phyloP scores from a whole-genome alignment of 2,113 vertebrate species.

The Sialia sialis region DNA sequence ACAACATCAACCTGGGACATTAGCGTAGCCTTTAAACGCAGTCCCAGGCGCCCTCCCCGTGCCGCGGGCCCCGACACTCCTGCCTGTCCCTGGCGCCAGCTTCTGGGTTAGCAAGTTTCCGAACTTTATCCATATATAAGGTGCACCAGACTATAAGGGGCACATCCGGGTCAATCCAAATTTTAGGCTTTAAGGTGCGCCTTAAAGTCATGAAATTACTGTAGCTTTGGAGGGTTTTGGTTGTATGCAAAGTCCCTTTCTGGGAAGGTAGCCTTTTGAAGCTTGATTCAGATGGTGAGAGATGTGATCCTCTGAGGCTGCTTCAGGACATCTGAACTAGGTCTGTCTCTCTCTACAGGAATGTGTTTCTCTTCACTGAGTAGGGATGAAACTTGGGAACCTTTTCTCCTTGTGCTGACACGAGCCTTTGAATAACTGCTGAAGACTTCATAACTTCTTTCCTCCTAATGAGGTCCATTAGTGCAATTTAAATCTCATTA shows the following conservation, averaged over 20 bases:
- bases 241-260: background rate
- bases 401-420: background rate
- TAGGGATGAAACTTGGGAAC: background rate
- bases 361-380: background rate
- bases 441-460: background rate
- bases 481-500: constrained; percentile 47
- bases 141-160: too few species aligned
- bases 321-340: background rate
- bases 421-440: background rate
- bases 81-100: too few species aligned
- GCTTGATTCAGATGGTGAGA: background rate
- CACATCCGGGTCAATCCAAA: too few species aligned
- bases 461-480: constrained; percentile 31
- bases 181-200: too few species aligned
- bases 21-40: too few species aligned
- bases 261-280: background rate
- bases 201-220: too few species aligned
- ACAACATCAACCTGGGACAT: too few species aligned
- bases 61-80: too few species aligned
- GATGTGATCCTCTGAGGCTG: background rate
- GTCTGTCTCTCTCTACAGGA: background rate
- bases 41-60: too few species aligned
- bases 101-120: too few species aligned
- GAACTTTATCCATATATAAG: too few species aligned
- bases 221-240: background rate